Percentiles rank a stretch among this genome's conserved stretches.
Conservation (phyloP, 2,888 invertebrate genomes). For the Coleophora deauratella region DNA sequence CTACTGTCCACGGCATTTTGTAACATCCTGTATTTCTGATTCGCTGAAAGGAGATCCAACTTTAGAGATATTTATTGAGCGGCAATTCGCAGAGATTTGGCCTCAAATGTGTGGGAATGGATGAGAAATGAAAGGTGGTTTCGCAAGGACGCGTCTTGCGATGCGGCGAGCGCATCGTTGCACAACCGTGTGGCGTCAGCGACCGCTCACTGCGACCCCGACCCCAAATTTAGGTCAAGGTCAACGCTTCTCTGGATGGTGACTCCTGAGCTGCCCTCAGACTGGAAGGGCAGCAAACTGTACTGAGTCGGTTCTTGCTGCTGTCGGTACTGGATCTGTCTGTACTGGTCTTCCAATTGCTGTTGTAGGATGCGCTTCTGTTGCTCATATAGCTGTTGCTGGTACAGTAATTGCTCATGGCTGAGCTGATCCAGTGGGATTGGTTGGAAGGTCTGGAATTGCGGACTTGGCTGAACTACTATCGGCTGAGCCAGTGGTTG, state of each 20-base stretch:
- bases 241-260: slow-evolving; percentile 38
- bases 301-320: slow-evolving; percentile 34
- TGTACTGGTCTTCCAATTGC: slow-evolving; percentile 25
- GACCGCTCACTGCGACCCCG: slow-evolving; percentile 28
- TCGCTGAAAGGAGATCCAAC: too few species aligned
- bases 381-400: slow-evolving; percentile 25
- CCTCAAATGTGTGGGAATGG: background rate
- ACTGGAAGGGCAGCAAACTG: slow-evolving; percentile 27
- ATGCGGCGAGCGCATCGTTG: slow-evolving; percentile 27
- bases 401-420: slow-evolving; percentile 23
- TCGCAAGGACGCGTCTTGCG: background rate
- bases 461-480: background rate
- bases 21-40: too few species aligned
- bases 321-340: slow-evolving; percentile 22
- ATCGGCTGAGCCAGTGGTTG: background rate
- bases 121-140: background rate
- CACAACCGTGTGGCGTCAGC: slow-evolving; percentile 21
- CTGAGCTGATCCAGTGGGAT: slow-evolving; percentile 12
- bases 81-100: too few species aligned
- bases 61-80: too few species aligned
- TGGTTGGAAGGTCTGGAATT: slow-evolving; percentile 2
- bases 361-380: slow-evolving; percentile 25
- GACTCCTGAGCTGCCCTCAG: slow-evolving; percentile 19
- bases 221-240: slow-evolving; percentile 54
- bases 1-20: too few species aligned